These are phyloP conservation scores for Actinostola sp. DNA, from an alignment of 92 coral and sea anemone genomes.

Conservation along the genomic window DNA sequence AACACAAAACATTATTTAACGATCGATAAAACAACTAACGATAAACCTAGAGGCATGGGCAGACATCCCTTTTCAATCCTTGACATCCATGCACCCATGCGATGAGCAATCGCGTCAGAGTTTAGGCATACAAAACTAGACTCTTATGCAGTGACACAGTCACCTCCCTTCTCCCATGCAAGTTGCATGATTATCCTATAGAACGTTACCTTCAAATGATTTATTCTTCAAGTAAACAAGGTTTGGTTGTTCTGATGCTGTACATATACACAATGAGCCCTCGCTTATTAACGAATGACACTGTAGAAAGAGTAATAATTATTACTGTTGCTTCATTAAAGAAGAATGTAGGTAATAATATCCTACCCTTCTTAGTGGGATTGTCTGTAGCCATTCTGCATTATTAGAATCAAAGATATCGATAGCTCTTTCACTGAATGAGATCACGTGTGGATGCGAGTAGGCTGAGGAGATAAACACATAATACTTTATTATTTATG, in stretches of 20 bases:
- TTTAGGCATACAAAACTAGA: too few species aligned
- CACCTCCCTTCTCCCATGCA: too few species aligned
- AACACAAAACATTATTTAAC: neutral
- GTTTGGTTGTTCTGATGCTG: conserved; percentile 83
- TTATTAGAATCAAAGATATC: conserved; percentile 87
- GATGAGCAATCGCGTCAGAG: too few species aligned
- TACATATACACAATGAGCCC: conserved; percentile 89
- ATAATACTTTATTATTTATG: too few species aligned
- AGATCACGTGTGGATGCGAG: conserved; percentile 90
- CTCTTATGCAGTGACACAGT: too few species aligned
- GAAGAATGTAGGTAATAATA: too few species aligned
- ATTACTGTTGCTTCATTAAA: neutral
- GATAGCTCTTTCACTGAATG: conserved; percentile 95
- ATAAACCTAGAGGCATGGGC: too few species aligned
- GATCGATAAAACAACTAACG: too few species aligned
- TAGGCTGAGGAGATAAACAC: conserved; percentile 63
- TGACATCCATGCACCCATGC: too few species aligned
- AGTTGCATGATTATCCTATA: too few species aligned
- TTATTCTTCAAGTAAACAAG: conserved; percentile 87
- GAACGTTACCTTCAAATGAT: conserved; percentile 78
- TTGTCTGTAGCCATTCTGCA: conserved; percentile 97
- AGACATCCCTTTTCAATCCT: too few species aligned
- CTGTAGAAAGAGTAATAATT: conserved; percentile 27
- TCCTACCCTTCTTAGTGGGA: conserved; percentile 97
- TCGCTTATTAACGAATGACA: conserved; percentile 84